These are phyloP conservation scores for Drosophila sordidula DNA, from an alignment of 2,888 invertebrate species.

Conservation along the genomic window DNA sequence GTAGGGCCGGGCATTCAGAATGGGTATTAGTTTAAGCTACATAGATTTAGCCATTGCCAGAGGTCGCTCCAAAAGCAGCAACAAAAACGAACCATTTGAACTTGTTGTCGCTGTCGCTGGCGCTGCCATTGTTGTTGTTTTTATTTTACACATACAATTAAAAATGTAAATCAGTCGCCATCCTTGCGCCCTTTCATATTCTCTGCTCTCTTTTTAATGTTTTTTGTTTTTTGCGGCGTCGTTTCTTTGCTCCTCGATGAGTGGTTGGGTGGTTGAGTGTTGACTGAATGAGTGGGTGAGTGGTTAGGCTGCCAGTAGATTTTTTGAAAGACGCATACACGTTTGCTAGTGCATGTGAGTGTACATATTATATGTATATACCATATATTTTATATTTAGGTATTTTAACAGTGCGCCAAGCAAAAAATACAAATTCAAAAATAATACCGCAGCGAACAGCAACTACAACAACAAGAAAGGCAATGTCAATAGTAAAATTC, in stretches of 20 bases:
- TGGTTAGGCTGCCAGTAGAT: slow-evolving; percentile 13
- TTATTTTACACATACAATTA: slow-evolving; percentile 66
- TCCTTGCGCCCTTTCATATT: slow-evolving; percentile 46
- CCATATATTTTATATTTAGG: slow-evolving; percentile 26
- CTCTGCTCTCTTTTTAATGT: slow-evolving; percentile 8
- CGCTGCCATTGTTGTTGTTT: neutral
- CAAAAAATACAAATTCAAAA: slow-evolving; percentile 19
- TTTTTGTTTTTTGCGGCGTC: slow-evolving; percentile 17
- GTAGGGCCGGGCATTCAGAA: neutral
- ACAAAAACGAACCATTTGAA: neutral
- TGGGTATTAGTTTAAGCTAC: slow-evolving; percentile 36
- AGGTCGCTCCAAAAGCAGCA: neutral
- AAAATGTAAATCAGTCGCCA: slow-evolving; percentile 81
- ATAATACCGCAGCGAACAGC: slow-evolving; percentile 11
- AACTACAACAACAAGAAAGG: neutral
- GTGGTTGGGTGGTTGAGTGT: slow-evolving; percentile 25
- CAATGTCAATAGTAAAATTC: neutral
- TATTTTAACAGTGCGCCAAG: slow-evolving; percentile 20
- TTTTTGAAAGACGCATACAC: slow-evolving; percentile 33
- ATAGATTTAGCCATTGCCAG: slow-evolving; percentile 2
- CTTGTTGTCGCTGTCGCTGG: slow-evolving; percentile 3
- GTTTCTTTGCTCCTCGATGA: slow-evolving; percentile 24
- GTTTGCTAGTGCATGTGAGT: slow-evolving; percentile 20
- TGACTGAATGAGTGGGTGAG: slow-evolving; percentile 37
- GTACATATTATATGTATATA: slow-evolving; percentile 8